phyloP scores from a whole-genome alignment of 2,888 invertebrate species.

The Desoria tigrina region DNA sequence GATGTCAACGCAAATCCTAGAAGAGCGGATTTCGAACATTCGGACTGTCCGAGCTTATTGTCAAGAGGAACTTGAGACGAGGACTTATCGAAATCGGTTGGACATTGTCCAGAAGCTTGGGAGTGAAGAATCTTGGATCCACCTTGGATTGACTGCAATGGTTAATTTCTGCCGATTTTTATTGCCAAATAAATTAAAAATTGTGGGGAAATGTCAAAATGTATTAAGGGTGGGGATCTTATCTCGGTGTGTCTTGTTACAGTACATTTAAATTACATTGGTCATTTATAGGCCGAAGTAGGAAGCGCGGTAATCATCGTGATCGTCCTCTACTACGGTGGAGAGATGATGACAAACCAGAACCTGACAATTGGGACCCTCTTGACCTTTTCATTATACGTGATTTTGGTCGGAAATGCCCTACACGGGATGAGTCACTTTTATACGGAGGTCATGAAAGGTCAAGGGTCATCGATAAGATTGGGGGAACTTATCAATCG shows the following conservation, averaged over 20 bases:
- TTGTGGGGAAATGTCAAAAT: too few species aligned
- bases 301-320: conserved; percentile 81
- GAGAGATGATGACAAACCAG: conserved; percentile 78
- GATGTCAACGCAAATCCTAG: conserved; percentile 70
- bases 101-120: conserved; percentile 73
- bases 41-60: conserved; percentile 91
- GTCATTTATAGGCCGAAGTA: too few species aligned
- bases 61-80: conserved; percentile 77
- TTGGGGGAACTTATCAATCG: conserved; percentile 88
- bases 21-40: conserved; percentile 87
- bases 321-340: conserved; percentile 87
- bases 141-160: not conserved
- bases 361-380: conserved; percentile 80
- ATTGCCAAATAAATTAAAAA: too few species aligned
- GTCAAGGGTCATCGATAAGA: conserved; percentile 84
- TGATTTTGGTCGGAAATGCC: conserved; percentile 83
- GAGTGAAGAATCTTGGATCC: conserved; percentile 64
- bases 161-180: not conserved
- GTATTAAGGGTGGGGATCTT: too few species aligned
- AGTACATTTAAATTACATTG: too few species aligned
- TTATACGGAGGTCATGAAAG: conserved; percentile 62
- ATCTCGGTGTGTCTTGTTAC: too few species aligned
- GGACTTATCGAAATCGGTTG: conserved; percentile 68
- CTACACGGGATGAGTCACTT: not conserved
- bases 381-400: conserved; percentile 90